Percentiles rank a stretch among this genome's conserved stretches.
phyloP scores from a whole-genome alignment of 2,113 vertebrate species.

The Labeo catla region DNA sequence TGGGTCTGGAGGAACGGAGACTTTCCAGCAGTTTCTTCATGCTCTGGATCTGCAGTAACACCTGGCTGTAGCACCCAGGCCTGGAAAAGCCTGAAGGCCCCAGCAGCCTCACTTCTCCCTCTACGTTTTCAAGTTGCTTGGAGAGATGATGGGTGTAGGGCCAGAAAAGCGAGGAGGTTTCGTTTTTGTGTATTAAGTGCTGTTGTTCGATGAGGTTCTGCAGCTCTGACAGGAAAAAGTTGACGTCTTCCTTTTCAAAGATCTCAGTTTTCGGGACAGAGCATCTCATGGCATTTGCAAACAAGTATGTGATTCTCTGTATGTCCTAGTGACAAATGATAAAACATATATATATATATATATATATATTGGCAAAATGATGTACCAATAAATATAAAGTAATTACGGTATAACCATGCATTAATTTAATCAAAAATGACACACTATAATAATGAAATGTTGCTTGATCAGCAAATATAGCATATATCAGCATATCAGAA shows the following conservation, averaged over 20 bases:
- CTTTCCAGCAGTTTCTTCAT: constrained; percentile 82
- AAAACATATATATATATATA: too few relatives aligned
- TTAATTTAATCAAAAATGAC: not conserved
- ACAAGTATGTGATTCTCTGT: constrained; percentile 82
- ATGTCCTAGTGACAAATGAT: constrained; percentile 77
- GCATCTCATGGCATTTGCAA: constrained; percentile 82
- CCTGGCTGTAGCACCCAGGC: constrained; percentile 77
- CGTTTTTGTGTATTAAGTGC: constrained; percentile 70
- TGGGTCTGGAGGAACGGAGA: constrained; percentile 61
- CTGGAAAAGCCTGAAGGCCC: constrained; percentile 79
- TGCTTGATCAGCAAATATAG: too few relatives aligned
- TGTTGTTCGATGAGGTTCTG: constrained; percentile 84
- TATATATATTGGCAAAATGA: not conserved
- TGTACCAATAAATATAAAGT: not conserved
- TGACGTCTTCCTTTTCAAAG: constrained; percentile 79
- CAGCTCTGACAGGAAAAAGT: constrained; percentile 82
- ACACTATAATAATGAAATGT: not conserved
- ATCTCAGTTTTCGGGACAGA: constrained; percentile 69
- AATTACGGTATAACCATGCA: not conserved
- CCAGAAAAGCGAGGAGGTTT: constrained; percentile 71
- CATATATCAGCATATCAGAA: not conserved
- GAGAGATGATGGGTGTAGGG: constrained; percentile 81
- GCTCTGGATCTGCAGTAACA: constrained; percentile 82
- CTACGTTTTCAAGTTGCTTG: constrained; percentile 83
- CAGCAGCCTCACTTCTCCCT: constrained; percentile 82